These are phyloP conservation scores for Pycnomerus fuliginosus DNA, from an alignment of 2,888 invertebrate species.

Conservation along the genomic window DNA sequence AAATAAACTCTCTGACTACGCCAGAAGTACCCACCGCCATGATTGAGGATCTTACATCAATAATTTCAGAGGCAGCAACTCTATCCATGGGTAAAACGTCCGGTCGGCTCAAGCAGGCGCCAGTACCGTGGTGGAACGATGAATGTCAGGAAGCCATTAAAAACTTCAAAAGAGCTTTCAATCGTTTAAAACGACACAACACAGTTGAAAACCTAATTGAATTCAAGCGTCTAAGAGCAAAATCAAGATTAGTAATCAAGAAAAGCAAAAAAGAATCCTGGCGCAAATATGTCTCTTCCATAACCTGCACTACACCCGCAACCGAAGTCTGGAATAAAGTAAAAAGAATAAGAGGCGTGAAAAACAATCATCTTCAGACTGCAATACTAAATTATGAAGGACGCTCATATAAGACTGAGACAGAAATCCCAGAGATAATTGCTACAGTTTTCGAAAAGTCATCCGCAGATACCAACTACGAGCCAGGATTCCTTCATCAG, in stretches of 20 bases:
- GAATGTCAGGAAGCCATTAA: constrained; percentile 12
- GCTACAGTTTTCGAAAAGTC: constrained; percentile 2
- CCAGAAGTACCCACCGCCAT: constrained; percentile 1
- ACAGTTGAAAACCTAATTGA: constrained; percentile 17
- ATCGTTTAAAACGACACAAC: constrained; percentile 8
- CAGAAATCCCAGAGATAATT: constrained; percentile 9
- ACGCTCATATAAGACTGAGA: background rate
- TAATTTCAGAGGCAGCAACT: constrained; percentile 7
- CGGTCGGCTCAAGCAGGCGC: background rate
- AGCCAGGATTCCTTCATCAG: background rate
- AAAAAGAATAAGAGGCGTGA: constrained; percentile 15
- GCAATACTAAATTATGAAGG: background rate
- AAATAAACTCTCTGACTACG: background rate
- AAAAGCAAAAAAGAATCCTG: constrained; percentile 19
- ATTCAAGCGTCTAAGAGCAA: constrained; percentile 24
- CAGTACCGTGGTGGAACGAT: constrained; percentile 24
- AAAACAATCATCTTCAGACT: constrained; percentile 7
- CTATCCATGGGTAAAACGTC: constrained; percentile 1
- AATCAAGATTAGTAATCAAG: constrained; percentile 18
- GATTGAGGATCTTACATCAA: constrained; percentile 1
- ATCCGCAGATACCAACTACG: constrained; percentile 10
- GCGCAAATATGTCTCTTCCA: constrained; percentile 9
- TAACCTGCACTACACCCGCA: constrained; percentile 11
- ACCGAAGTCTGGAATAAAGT: constrained; percentile 21
- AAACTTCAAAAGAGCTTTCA: constrained; percentile 16